These are phyloP conservation scores for Orchesellides sinensis DNA, from an alignment of 2,888 invertebrate species.

Conservation along the genomic window DNA sequence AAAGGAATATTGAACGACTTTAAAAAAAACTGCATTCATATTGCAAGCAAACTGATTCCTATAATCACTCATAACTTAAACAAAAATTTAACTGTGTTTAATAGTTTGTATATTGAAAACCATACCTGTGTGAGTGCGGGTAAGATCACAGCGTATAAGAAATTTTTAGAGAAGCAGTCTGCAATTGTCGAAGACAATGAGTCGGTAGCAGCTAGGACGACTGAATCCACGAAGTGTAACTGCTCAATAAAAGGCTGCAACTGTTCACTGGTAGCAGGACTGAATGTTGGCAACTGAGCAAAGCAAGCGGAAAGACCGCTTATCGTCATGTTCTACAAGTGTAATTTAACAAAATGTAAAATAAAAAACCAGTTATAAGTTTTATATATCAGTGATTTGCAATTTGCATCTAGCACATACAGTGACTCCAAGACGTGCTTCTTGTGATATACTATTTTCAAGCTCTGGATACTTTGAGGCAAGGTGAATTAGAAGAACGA, in stretches of 20 bases:
- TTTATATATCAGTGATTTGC: neutral
- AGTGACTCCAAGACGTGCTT: constrained; percentile 70
- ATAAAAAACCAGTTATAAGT: neutral
- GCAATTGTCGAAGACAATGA: constrained; percentile 62
- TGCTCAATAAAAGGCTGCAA: constrained; percentile 70
- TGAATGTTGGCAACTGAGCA: constrained; percentile 72
- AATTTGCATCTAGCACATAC: constrained; percentile 40
- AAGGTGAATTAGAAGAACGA: constrained; percentile 70
- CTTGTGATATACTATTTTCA: constrained; percentile 70
- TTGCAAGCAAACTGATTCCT: too few relatives aligned
- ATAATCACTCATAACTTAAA: constrained; percentile 8
- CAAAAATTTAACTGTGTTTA: neutral
- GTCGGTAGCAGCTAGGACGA: constrained; percentile 67
- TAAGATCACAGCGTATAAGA: constrained; percentile 71
- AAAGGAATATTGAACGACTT: too few relatives aligned
- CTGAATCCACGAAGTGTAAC: constrained; percentile 72
- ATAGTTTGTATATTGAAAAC: too few relatives aligned
- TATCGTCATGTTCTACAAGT: constrained; percentile 70
- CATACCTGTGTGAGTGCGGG: constrained; percentile 74
- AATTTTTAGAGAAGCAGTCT: constrained; percentile 71
- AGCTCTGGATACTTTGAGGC: constrained; percentile 68
- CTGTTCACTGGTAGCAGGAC: constrained; percentile 63
- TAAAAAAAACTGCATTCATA: too few relatives aligned
- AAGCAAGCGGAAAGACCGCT: constrained; percentile 73
- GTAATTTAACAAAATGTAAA: constrained; percentile 6